Evolutionary conservation across 2,888 invertebrate species (phyloP).

Genomic region (Aporophyla nigra): DNA sequence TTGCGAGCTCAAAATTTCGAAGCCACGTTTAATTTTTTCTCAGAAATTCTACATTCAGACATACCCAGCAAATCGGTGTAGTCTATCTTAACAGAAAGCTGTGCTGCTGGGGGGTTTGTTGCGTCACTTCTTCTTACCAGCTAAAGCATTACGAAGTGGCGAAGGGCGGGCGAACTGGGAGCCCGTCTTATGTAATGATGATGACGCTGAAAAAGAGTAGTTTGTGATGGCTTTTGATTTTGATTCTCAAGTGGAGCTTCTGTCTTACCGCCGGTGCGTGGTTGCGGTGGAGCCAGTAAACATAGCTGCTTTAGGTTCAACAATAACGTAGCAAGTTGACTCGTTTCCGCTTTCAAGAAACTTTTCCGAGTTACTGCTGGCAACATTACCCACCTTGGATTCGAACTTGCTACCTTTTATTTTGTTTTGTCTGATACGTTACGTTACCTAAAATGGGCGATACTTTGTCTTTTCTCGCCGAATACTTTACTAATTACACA

Average conservation of each 20-base stretch:
- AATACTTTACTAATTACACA: conserved; percentile 42
- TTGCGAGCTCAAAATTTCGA: background rate
- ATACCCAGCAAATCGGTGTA: background rate
- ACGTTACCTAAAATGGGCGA: conserved; percentile 29
- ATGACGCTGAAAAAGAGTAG: background rate
- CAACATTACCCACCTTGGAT: conserved; percentile 63
- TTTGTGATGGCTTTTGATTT: background rate
- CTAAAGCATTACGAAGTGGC: no score
- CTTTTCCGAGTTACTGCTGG: conserved; percentile 69
- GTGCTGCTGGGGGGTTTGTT: no score
- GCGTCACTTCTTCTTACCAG: no score
- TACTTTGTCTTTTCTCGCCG: conserved; percentile 29
- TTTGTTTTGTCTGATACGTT: conserved; percentile 55
- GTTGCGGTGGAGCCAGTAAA: conserved; percentile 66
- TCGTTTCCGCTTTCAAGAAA: conserved; percentile 70
- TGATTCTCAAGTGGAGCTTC: conserved; percentile 44
- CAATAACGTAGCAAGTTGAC: conserved; percentile 78
- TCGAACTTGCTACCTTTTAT: conserved; percentile 63
- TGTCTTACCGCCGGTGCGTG: conserved; percentile 22
- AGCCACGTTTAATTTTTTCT: no score
- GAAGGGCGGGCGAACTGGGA: background rate
- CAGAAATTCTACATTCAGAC: background rate
- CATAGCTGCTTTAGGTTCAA: conserved; percentile 74
- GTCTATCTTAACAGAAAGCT: no score
- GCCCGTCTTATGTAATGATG: no score